Evolutionary conservation across 1,140 invertebrate genomes (phyloP).

Genomic region (Tetramorium simillimum): DNA sequence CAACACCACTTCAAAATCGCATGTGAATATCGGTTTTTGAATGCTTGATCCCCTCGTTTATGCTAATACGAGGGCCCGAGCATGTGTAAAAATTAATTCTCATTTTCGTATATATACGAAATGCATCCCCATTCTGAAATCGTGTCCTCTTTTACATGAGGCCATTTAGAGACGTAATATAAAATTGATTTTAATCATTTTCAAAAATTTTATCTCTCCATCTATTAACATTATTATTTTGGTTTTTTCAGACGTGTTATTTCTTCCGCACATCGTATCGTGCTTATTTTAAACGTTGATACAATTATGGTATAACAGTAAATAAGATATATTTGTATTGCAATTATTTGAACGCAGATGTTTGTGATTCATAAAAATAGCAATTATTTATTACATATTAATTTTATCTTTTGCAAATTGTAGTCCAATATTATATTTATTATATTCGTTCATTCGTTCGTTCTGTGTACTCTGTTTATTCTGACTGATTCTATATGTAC

Average conservation of each 20-base stretch:
- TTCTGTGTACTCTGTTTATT: neutral
- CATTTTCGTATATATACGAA: neutral
- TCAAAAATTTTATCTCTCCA: neutral
- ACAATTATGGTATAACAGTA: neutral
- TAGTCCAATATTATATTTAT: neutral
- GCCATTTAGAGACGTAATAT: neutral
- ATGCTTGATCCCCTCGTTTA: neutral
- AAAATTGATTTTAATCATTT: neutral
- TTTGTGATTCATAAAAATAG: neutral
- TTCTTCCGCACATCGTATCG: neutral
- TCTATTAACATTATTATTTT: neutral
- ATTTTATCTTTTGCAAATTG: neutral
- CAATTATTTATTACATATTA: neutral
- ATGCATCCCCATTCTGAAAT: neutral
- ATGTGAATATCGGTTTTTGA: neutral
- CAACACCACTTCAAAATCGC: slow-evolving; percentile 10
- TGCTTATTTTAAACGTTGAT: neutral
- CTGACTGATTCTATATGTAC: neutral
- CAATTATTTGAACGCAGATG: neutral
- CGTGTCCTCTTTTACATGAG: neutral
- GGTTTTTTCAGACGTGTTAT: neutral
- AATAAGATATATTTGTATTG: neutral
- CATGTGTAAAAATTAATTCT: slow-evolving; percentile 13
- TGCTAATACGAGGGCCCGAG: neutral
- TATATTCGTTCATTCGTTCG: neutral